These are phyloP conservation scores for Nomada flava DNA, from an alignment of 2,888 invertebrate species.

Conservation along the genomic window DNA sequence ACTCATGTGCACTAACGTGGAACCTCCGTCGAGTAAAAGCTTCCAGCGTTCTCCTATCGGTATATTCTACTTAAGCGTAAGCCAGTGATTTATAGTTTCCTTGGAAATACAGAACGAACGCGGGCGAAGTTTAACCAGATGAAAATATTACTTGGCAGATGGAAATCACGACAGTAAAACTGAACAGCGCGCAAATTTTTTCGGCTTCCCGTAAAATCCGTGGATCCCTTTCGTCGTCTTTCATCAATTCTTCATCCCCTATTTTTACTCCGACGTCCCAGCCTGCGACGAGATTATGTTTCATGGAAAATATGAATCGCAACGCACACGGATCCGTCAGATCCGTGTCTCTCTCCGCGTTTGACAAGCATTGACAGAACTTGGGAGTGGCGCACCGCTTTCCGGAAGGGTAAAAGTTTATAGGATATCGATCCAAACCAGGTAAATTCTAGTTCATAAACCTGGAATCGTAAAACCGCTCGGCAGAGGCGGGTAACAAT, in stretches of 20 bases:
- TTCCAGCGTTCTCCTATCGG: too few relatives aligned
- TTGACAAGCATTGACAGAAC: background rate
- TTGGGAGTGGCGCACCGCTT: background rate
- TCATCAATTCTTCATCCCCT: conserved; percentile 38
- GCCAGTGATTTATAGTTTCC: too few relatives aligned
- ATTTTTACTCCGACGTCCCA: conserved; percentile 17
- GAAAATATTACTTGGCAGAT: conserved; percentile 9
- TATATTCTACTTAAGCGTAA: too few relatives aligned
- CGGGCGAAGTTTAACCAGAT: background rate
- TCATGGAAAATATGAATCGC: conserved; percentile 36
- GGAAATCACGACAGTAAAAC: conserved; percentile 3
- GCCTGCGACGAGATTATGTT: conserved; percentile 34
- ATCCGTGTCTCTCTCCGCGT: background rate
- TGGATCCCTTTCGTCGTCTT: background rate
- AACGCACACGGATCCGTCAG: conserved; percentile 14
- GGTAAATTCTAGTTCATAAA: conserved; percentile 46
- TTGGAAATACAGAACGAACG: too few relatives aligned
- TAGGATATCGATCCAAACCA: conserved; percentile 28
- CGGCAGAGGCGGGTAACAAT: conserved; percentile 30
- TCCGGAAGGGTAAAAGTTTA: conserved; percentile 38
- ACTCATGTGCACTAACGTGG: too few relatives aligned
- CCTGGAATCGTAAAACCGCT: conserved; percentile 39
- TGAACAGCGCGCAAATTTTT: conserved; percentile 22
- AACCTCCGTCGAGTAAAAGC: too few relatives aligned
- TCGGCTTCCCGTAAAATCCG: conserved; percentile 29